These are phyloP conservation scores for Melierax canorus DNA, from an alignment of 2,113 vertebrate species.

Conservation along the genomic window DNA sequence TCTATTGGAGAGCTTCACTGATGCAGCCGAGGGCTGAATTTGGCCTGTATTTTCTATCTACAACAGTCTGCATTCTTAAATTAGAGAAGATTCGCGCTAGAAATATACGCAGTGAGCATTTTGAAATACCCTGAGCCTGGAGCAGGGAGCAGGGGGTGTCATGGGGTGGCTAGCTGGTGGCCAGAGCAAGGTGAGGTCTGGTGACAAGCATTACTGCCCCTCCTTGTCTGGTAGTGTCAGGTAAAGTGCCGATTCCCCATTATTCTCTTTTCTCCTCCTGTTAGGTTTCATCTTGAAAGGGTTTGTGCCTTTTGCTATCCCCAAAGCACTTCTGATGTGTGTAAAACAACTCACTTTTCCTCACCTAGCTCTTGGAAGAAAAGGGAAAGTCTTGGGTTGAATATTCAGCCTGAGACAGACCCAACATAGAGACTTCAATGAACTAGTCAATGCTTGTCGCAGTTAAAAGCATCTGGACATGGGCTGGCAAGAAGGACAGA, in stretches of 20 bases:
- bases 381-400: not conserved
- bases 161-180: not conserved
- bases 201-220: not conserved
- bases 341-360: not conserved
- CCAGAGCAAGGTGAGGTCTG: not conserved
- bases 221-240: not conserved
- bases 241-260: not conserved
- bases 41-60: not conserved
- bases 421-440: not conserved
- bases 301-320: not conserved
- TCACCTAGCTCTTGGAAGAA: not conserved
- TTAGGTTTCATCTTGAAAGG: not conserved
- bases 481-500: not conserved
- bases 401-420: not conserved
- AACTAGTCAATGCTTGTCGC: not conserved
- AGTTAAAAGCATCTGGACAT: not conserved
- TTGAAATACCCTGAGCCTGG: not conserved
- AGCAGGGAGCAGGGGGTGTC: not conserved
- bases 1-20: not conserved
- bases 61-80: not conserved
- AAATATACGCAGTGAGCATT: not conserved
- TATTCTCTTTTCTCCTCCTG: not conserved
- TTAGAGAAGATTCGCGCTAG: not conserved
- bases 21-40: not conserved
- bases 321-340: not conserved